These are phyloP conservation scores for Drosophila pseudotakahashii DNA, from an alignment of 2,888 invertebrate species.

Conservation along the genomic window DNA sequence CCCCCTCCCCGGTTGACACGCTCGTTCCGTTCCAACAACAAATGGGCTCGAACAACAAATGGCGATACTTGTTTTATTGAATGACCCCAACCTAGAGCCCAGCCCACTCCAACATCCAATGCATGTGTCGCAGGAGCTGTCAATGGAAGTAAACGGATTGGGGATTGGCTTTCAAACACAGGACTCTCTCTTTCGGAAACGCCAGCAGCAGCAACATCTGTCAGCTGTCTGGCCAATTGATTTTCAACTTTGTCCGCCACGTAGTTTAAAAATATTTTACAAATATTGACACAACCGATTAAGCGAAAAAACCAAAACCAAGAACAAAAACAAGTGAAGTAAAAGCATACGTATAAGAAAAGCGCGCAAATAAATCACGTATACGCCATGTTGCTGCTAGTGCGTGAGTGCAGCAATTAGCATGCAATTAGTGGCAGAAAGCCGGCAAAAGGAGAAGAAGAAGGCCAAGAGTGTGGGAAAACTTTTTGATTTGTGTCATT, in stretches of 20 bases:
- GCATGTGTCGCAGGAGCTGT: conserved; percentile 76
- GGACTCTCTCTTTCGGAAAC: neutral
- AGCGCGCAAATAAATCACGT: conserved; percentile 64
- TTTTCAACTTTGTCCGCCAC: conserved; percentile 66
- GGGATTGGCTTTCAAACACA: conserved; percentile 72
- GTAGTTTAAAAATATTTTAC: conserved; percentile 77
- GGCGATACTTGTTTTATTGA: conserved; percentile 75
- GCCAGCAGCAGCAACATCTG: conserved; percentile 26
- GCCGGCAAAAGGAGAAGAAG: conserved; percentile 15
- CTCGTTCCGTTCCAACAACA: conserved; percentile 23
- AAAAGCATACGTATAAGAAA: neutral
- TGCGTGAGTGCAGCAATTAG: conserved; percentile 59
- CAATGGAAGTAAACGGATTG: conserved; percentile 79
- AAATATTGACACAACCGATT: conserved; percentile 74
- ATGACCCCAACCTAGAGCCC: conserved; percentile 25
- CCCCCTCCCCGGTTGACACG: conserved; percentile 69
- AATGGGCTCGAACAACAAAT: conserved; percentile 46
- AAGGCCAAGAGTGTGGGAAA: conserved; percentile 36
- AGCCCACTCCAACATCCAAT: conserved; percentile 36
- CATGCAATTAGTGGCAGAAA: conserved; percentile 46
- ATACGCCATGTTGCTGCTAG: conserved; percentile 56
- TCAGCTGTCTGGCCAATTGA: conserved; percentile 62
- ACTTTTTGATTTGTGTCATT: conserved; percentile 74
- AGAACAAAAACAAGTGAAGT: no score
- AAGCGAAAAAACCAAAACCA: conserved; percentile 11